These are phyloP conservation scores for fruit fly (Drosophila melanogaster) DNA, from an alignment of 1,140 invertebrate genomes.

Conservation along the genomic window DNA sequence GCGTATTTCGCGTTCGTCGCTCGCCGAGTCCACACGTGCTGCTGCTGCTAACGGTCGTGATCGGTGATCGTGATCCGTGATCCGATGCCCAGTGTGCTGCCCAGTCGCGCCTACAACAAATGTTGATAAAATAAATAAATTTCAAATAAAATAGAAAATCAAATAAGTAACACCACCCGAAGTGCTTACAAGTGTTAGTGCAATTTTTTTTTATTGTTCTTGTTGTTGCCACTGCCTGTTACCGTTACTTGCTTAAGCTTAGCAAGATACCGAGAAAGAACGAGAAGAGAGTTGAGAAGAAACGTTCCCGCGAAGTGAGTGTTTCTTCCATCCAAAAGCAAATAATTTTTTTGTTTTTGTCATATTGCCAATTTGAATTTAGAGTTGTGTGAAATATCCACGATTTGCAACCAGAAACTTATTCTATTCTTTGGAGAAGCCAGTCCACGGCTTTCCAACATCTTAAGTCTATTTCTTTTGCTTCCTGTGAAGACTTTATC, in stretches of 20 bases:
- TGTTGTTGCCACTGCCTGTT: conserved; percentile 51
- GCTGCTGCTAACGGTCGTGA: conserved; percentile 48
- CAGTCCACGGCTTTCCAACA: neutral
- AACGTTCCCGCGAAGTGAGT: conserved; percentile 71
- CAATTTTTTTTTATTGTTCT: conserved; percentile 45
- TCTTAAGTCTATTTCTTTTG: neutral
- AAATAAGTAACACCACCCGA: conserved; percentile 6
- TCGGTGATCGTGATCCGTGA: conserved; percentile 37
- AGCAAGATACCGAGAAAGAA: conserved; percentile 17
- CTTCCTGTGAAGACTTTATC: neutral
- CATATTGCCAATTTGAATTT: neutral
- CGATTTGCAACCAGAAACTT: neutral
- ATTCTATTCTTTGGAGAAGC: neutral
- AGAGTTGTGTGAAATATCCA: neutral
- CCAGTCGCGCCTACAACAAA: conserved; percentile 5
- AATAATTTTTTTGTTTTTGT: conserved; percentile 17
- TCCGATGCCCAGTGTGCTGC: conserved; percentile 17
- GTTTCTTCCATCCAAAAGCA: conserved; percentile 21
- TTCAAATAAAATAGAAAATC: conserved; percentile 5
- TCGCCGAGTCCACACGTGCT: conserved; percentile 83
- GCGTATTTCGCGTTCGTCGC: conserved; percentile 84
- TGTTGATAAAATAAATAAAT: neutral
- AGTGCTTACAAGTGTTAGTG: conserved; percentile 60
- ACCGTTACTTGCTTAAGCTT: conserved; percentile 56
- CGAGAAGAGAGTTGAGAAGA: conserved; percentile 25